phyloP scores from a whole-genome alignment of 2,797 vertebrate species.

The Ctenochaetus hawaiiensis region DNA sequence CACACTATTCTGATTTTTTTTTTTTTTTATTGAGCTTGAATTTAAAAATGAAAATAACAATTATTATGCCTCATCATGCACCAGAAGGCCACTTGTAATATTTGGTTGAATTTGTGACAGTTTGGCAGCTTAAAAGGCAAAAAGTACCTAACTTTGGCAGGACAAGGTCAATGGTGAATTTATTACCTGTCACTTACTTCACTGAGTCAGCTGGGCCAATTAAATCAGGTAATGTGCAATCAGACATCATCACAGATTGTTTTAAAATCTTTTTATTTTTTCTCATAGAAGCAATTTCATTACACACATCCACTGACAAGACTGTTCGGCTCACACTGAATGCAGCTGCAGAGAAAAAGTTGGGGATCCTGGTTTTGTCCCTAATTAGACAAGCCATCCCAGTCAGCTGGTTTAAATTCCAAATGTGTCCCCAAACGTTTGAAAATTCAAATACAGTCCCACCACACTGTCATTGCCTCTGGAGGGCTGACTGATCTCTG shows the following conservation, averaged over 20 bases:
- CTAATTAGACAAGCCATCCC: conserved; percentile 22
- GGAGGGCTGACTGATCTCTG: conserved; percentile 66
- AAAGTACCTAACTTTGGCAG: neutral
- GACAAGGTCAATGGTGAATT: neutral
- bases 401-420: conserved; percentile 40
- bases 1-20: no score
- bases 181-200: conserved; percentile 1
- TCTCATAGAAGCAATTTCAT: neutral
- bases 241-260: neutral
- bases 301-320: neutral
- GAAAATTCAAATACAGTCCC: conserved; percentile 33
- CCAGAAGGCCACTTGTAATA: neutral
- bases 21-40: no score
- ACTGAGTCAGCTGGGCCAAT: neutral
- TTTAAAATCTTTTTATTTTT: neutral
- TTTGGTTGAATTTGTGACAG: neutral
- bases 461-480: conserved; percentile 44
- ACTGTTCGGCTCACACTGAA: conserved; percentile 1
- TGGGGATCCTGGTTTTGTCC: neutral
- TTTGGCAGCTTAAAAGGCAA: neutral
- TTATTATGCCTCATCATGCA: neutral
- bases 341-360: conserved; percentile 9
- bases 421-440: conserved; percentile 16
- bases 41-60: no score
- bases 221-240: neutral